These are phyloP conservation scores for Sciurus carolinensis DNA, from an alignment of 2,797 vertebrate species.

Conservation along the genomic window DNA sequence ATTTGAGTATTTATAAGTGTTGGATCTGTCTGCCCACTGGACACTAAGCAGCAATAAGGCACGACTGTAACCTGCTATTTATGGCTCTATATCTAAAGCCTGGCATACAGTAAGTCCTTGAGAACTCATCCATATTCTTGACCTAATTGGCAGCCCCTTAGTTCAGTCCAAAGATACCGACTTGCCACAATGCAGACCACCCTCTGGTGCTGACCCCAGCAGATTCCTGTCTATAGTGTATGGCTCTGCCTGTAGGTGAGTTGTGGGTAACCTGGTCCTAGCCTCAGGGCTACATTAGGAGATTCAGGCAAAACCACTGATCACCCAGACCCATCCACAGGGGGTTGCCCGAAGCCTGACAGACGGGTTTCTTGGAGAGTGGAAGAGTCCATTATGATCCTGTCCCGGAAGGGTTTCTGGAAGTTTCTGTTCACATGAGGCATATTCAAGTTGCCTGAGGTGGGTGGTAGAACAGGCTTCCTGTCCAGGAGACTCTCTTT, in stretches of 20 bases:
- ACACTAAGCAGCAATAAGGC: neutral
- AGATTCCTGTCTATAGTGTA: neutral
- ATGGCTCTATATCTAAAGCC: neutral
- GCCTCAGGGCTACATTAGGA: neutral
- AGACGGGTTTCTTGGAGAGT: neutral
- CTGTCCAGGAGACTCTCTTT: slow-evolving; percentile 40
- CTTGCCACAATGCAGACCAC: neutral
- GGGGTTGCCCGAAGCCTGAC: neutral
- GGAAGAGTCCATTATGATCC: neutral
- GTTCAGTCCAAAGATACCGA: neutral
- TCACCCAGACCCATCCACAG: neutral
- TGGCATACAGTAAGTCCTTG: neutral
- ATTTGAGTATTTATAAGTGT: neutral
- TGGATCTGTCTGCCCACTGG: neutral
- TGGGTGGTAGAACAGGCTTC: slow-evolving; percentile 38
- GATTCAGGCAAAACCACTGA: neutral
- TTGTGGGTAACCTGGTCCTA: neutral
- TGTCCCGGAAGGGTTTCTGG: neutral
- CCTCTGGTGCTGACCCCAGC: neutral
- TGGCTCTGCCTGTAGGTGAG: neutral
- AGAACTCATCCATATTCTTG: neutral
- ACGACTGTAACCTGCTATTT: neutral
- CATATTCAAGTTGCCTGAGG: neutral
- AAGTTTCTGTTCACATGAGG: slow-evolving; percentile 48
- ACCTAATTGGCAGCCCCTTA: neutral